Evolutionary conservation across 2,113 vertebrate genomes (phyloP), one percentile per base, ranked within the genome.

Genomic region (Desmodus rotundus): DNA sequence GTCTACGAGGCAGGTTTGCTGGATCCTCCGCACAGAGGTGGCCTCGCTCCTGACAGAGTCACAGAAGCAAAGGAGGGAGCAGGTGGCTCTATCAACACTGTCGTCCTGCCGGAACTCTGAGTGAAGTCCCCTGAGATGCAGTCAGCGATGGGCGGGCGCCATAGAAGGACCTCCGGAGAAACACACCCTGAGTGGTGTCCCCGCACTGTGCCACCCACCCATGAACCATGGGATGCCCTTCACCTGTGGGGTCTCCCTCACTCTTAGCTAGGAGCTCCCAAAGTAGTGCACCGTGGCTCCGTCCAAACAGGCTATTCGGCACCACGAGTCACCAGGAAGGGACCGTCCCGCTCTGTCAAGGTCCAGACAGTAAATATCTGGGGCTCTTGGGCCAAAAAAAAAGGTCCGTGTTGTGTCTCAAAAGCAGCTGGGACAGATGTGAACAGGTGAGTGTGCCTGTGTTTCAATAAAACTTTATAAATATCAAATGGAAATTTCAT

Each of bases 141-240:
- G 33, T 8, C 31, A 17, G 70, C 19, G 5, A 9, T 0, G 7
- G 19, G 52, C 0, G 0, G 13, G 26, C 47, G 7, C 7, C 11
- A 11, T 6, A 2, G 54, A 56, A 19, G 54, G 54, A 20, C 54
- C 19, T 1, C 54, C 22, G 17, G 52, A 19, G 15, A 19, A 54
- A 56, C 54, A 56, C 24, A 2, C 24, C 58, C 52, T 3, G 10
- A 61, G 58, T 58, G 9, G 22, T 24, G 54, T 54, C 20, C 20
- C 54, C 8, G 22, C 54, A 8, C 20, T 56, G 54, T 22, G 19
- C 54, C 22, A 2, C 22, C 54, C 54, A 8, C 54, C 24, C 8
- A 22, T 13, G 7, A 56, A 56, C 58, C 58, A 10, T 16, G 3
- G 58, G 58, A 12, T 10, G 1, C 58, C 26, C 58, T 1, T 9